Evolutionary conservation across 2,113 vertebrate genomes (phyloP).

Genomic region (Dasyurus viverrinus): DNA sequence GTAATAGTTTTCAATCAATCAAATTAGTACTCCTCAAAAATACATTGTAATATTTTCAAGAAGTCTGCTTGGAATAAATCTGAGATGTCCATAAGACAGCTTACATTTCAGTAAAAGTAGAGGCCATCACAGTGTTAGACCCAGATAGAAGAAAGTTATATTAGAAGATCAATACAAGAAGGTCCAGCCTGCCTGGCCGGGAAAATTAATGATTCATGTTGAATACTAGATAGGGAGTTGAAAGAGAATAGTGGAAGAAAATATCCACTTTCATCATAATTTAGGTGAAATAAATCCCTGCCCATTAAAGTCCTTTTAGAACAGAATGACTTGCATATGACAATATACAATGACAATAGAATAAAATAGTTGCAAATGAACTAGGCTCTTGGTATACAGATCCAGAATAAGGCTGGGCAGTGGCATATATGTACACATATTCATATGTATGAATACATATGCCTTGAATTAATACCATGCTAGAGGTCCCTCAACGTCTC

Average conservation of each 20-base stretch:
- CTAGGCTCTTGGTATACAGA: background rate
- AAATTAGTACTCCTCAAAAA: constrained; percentile 83
- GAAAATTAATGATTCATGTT: no score
- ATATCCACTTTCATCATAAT: background rate
- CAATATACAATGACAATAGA: no score
- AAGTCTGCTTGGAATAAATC: constrained; percentile 77
- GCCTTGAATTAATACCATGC: background rate
- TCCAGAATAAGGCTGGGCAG: background rate
- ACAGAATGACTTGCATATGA: no score
- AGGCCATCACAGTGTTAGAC: background rate
- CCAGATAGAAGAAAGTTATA: background rate
- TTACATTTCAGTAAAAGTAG: background rate
- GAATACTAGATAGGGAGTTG: background rate
- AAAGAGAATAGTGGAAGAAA: background rate
- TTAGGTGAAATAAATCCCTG: background rate
- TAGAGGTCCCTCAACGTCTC: background rate
- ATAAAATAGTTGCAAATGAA: no score
- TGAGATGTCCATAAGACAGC: background rate
- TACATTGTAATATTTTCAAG: constrained; percentile 76
- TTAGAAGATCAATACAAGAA: background rate
- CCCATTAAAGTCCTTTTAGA: background rate
- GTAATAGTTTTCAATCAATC: constrained; percentile 89
- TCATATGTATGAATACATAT: background rate
- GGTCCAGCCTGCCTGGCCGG: no score
- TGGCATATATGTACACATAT: background rate